Evolutionary conservation across 2,113 vertebrate genomes (phyloP).

Genomic region (Trachemys scripta): DNA sequence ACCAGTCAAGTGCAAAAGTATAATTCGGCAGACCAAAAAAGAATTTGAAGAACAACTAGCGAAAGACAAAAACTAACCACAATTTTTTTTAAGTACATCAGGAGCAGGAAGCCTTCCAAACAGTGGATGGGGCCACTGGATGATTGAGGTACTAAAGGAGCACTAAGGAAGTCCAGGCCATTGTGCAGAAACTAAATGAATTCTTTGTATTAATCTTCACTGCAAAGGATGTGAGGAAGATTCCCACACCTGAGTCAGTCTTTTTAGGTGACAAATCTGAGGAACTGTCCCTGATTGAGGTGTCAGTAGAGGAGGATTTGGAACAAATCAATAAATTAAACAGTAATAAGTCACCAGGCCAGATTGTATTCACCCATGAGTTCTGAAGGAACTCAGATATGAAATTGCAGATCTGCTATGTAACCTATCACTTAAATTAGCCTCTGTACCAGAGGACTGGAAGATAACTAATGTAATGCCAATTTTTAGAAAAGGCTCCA

Average conservation of each 20-base stretch:
- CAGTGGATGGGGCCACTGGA: background rate
- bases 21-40: background rate
- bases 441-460: background rate
- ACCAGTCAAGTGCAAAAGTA: background rate
- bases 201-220: background rate
- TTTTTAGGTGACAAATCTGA: background rate
- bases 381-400: background rate
- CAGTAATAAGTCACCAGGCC: background rate
- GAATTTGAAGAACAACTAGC: background rate
- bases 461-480: background rate
- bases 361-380: background rate
- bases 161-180: background rate
- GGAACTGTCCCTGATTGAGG: background rate
- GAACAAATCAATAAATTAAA: background rate
- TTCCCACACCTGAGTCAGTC: background rate
- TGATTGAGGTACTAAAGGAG: background rate
- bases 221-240: background rate
- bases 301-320: background rate
- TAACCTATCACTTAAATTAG: background rate
- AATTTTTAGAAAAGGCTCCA: background rate
- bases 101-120: background rate
- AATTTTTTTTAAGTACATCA: background rate
- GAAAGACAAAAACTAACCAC: background rate
- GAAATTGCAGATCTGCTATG: background rate
- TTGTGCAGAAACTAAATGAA: background rate